Evolutionary conservation across 2,797 vertebrate genomes (phyloP).

Genomic region (Silurus lanzhouensis): DNA sequence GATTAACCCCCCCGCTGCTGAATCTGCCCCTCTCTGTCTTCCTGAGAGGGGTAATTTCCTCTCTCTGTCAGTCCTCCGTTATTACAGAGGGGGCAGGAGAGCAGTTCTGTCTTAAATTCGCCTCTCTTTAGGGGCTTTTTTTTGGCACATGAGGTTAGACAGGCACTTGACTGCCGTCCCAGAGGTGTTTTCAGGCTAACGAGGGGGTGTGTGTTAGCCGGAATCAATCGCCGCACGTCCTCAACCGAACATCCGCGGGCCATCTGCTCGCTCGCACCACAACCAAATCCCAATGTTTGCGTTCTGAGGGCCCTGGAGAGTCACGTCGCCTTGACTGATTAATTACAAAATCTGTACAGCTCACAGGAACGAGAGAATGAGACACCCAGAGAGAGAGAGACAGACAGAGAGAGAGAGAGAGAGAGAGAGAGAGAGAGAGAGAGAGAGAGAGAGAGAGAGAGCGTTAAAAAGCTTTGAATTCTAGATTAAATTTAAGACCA

Average conservation of each 20-base stretch:
- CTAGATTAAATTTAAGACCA: not conserved
- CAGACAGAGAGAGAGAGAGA: not conserved
- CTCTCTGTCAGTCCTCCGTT: conserved; percentile 47
- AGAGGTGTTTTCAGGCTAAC: conserved; percentile 85
- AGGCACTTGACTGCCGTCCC: conserved; percentile 75
- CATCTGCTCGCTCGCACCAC: conserved; percentile 88
- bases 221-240: conserved; percentile 83
- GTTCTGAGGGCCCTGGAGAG: conserved; percentile 67
- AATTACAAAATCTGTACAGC: conserved; percentile 80
- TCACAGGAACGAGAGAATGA: conserved; percentile 37
- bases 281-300: conserved; percentile 91
- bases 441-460: not conserved
- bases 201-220: conserved; percentile 84
- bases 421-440: not conserved
- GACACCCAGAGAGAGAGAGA: not conserved
- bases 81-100: conserved; percentile 48
- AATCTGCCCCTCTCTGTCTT: conserved; percentile 43
- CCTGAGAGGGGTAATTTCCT: conserved; percentile 52
- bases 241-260: conserved; percentile 92
- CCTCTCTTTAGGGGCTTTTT: conserved; percentile 39
- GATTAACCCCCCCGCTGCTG: conserved; percentile 51
- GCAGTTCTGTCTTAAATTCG: conserved; percentile 35
- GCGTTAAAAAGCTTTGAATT: not conserved
- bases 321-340: conserved; percentile 73
- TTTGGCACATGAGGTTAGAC: conserved; percentile 63